Evolutionary conservation across 1,140 invertebrate species (phyloP).

Genomic region (Drosophila sp.): DNA sequence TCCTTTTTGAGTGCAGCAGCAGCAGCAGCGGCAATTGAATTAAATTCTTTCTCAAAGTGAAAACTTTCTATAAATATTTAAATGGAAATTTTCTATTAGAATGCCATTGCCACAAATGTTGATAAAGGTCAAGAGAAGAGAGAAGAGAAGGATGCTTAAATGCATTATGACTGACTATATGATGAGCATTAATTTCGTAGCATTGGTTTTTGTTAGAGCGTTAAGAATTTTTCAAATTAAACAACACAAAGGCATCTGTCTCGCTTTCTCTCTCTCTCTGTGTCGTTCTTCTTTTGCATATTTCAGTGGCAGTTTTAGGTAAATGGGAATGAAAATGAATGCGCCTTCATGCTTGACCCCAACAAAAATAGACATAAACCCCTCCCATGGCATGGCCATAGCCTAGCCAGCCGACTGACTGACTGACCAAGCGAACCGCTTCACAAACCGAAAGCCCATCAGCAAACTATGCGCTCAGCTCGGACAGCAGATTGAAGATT

Average conservation of each 20-base stretch:
- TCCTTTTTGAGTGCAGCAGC: slow-evolving; percentile 67
- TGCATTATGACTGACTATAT: neutral
- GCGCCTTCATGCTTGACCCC: slow-evolving; percentile 71
- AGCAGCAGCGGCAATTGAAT: slow-evolving; percentile 77
- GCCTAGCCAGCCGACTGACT: slow-evolving; percentile 14
- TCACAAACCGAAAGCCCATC: slow-evolving; percentile 19
- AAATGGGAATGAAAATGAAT: slow-evolving; percentile 59
- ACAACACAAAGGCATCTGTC: slow-evolving; percentile 25
- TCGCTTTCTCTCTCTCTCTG: slow-evolving; percentile 28
- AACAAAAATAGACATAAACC: slow-evolving; percentile 66
- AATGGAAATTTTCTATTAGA: slow-evolving; percentile 60
- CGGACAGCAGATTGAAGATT: slow-evolving; percentile 74
- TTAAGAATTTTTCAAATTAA: slow-evolving; percentile 52
- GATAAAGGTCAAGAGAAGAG: neutral
- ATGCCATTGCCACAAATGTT: slow-evolving; percentile 7
- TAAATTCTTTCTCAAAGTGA: slow-evolving; percentile 69
- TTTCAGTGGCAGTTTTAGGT: slow-evolving; percentile 61
- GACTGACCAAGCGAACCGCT: slow-evolving; percentile 21
- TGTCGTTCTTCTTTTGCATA: slow-evolving; percentile 60
- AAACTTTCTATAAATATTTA: slow-evolving; percentile 64
- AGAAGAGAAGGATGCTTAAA: neutral
- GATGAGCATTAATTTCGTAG: neutral
- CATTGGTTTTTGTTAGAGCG: neutral
- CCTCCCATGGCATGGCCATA: slow-evolving; percentile 11
- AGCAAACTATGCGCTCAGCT: slow-evolving; percentile 41